These are phyloP conservation scores for Lacerta agilis DNA, from an alignment of 2,797 vertebrate species.

Conservation along the genomic window DNA sequence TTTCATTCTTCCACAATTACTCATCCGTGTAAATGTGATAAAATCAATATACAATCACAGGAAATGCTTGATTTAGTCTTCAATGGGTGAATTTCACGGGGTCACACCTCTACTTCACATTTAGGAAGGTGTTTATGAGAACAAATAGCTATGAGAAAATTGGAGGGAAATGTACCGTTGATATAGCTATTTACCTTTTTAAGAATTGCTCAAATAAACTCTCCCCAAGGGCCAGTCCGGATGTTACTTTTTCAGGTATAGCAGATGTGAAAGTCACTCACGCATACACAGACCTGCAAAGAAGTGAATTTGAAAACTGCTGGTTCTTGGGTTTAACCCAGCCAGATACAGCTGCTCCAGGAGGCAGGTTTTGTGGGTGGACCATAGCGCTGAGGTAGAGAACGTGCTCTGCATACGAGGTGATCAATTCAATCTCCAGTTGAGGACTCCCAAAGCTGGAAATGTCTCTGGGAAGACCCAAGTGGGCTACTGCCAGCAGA, in stretches of 20 bases:
- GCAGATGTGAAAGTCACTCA: not conserved
- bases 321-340: not conserved
- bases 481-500: not conserved
- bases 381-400: too few species aligned
- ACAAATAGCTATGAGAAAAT: not conserved
- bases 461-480: not conserved
- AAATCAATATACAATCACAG: not conserved
- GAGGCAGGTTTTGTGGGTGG: not conserved
- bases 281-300: not conserved
- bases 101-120: not conserved
- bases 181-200: not conserved
- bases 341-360: not conserved
- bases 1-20: not conserved
- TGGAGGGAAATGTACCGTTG: not conserved
- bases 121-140: not conserved
- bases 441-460: not conserved
- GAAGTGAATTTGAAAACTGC: not conserved
- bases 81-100: not conserved
- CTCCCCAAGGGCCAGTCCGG: not conserved
- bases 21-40: not conserved
- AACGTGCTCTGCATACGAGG: not conserved
- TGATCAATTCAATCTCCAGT: not conserved
- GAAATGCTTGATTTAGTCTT: not conserved
- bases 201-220: not conserved
- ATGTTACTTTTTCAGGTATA: not conserved